Evolutionary conservation across 2,113 vertebrate genomes (phyloP), one percentile per base, ranked within the genome.

Genomic region (Tricholaema leucomelas): DNA sequence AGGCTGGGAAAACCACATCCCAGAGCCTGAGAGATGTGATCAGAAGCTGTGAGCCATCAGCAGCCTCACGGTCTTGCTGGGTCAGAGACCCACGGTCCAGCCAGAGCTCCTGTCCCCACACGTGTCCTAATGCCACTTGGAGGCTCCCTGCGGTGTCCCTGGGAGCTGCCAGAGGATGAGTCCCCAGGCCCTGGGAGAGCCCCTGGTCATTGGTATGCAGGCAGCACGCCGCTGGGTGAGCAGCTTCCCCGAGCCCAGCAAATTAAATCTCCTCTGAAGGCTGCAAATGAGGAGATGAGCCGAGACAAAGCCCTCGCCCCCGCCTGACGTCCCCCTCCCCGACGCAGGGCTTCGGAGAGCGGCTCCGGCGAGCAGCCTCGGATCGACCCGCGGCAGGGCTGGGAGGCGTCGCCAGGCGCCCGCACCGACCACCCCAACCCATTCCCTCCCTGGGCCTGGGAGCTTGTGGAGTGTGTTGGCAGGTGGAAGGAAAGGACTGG

Each of bases 251-350:
- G 21, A 77, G 83, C 48, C 75, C 88, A 18, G 94, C 89, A 94
- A 94, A 95, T 97, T 81, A 92, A 95, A 96, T 95, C 92, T 83
- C 88, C 88, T 85, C 73, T 60, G 92, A 94, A 81, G 8, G 56
- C 83, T 15, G 88, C 86, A 81, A 93, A 94, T 76, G 85, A 94
- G 94, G 78, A 92, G 89, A 88, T 70, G 92, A 94, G 82, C 64
- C 11, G 77, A 95, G 91, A 95, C 90, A 87, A 92, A 93, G 73
- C 31, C 76, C 3, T 19, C 13, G 2, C 4, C 12, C 31, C 56
- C 3, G 42, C 30, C 36, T 14, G 70, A 15, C 2, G 65, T 78
- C 46, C 31, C 24, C 88, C 74, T 19, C 33, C 78, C 85, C 16
- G 2, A 5, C 4, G 1, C 30, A 38, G 52, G 30, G 46, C 54